Conservation (phyloP, 1,140 invertebrate genomes). For the Uloborus diversus region DNA sequence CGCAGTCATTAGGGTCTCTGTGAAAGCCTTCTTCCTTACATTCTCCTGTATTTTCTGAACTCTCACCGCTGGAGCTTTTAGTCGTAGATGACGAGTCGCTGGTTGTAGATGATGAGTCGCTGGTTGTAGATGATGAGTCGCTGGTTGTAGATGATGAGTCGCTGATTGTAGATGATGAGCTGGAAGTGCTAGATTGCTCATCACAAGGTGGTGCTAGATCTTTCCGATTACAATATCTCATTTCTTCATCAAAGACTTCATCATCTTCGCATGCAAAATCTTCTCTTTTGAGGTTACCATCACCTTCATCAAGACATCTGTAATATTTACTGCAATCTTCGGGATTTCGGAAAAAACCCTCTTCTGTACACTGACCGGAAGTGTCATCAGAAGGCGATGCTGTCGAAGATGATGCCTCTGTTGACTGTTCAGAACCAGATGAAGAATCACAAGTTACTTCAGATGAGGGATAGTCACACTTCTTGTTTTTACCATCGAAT, state of each 20-base stretch:
- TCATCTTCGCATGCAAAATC: slow-evolving; percentile 52
- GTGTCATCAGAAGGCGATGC: neutral
- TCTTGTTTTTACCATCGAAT: slow-evolving; percentile 63
- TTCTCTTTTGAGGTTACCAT: slow-evolving; percentile 62
- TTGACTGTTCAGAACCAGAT: neutral
- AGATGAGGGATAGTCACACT: slow-evolving; percentile 30
- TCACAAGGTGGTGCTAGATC: slow-evolving; percentile 16
- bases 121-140: neutral
- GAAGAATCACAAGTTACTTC: slow-evolving; percentile 16
- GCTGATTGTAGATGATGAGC: neutral
- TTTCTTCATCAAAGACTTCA: slow-evolving; percentile 53
- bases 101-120: slow-evolving; percentile 52
- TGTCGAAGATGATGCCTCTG: neutral
- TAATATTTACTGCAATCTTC: slow-evolving; percentile 79
- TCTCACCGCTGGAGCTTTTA: neutral
- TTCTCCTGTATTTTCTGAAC: slow-evolving; percentile 30
- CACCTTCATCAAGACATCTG: slow-evolving; percentile 74
- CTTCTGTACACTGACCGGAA: slow-evolving; percentile 37
- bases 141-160: slow-evolving; percentile 31
- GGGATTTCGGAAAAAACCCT: slow-evolving; percentile 70
- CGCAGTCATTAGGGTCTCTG: slow-evolving; percentile 73
- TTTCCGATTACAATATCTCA: slow-evolving; percentile 45
- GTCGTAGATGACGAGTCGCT: slow-evolving; percentile 61
- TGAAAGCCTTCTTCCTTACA: slow-evolving; percentile 73
- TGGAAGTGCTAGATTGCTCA: slow-evolving; percentile 50